Evolutionary conservation across 2,888 invertebrate species (phyloP).

Genomic region (Flabesymbios commensalis): DNA sequence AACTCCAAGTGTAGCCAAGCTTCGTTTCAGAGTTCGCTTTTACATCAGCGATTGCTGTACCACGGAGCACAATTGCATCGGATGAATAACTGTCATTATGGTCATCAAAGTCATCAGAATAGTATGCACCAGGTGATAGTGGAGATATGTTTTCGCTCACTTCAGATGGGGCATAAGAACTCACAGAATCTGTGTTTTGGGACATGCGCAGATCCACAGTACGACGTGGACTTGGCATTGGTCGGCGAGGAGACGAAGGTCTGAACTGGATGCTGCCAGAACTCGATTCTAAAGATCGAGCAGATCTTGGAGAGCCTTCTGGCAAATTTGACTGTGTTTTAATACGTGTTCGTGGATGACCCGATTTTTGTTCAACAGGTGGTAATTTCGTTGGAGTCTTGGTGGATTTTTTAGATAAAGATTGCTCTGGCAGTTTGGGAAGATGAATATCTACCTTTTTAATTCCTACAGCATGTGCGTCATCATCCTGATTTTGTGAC

Average conservation of each 20-base stretch:
- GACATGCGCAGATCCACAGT: neutral
- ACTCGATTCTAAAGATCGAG: neutral
- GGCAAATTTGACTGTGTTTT: no score
- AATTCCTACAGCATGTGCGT: no score
- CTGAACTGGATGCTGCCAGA: neutral
- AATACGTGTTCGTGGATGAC: no score
- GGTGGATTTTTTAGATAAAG: no score
- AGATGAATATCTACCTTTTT: no score
- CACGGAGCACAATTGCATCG: neutral
- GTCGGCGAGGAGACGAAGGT: no score
- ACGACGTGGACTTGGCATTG: neutral
- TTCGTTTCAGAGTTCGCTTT: neutral
- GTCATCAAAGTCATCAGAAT: neutral
- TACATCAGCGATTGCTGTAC: neutral
- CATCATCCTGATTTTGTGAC: no score
- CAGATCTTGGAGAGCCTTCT: neutral
- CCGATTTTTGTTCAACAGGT: no score
- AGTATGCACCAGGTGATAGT: neutral
- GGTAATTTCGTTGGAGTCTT: no score
- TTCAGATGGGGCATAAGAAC: slow-evolving; percentile 2
- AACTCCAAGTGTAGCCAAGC: slow-evolving; percentile 5
- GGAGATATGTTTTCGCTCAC: neutral
- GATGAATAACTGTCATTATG: neutral
- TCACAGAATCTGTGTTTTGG: neutral
- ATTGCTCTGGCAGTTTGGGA: no score